Percentiles rank a stretch among this genome's conserved stretches.
Evolutionary conservation across 2,888 invertebrate genomes (phyloP).

Genomic region (Dasysyrphus albostriatus): DNA sequence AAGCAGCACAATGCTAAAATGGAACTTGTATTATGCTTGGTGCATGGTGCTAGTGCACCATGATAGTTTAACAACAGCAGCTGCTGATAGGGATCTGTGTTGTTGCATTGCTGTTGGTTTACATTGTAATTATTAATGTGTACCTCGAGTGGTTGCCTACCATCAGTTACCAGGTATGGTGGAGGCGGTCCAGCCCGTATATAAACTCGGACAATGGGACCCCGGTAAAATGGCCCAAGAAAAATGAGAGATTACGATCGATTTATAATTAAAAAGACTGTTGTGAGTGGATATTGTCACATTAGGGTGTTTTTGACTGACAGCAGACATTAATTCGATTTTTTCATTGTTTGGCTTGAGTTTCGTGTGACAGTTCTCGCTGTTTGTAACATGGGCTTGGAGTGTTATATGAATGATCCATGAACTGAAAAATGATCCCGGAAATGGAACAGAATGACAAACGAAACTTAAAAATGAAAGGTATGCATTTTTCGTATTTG

Average conservation of each 20-base stretch:
- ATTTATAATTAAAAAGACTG: slow-evolving; percentile 72
- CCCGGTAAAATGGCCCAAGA: slow-evolving; percentile 16
- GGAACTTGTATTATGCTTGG: neutral
- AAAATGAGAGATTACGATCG: slow-evolving; percentile 73
- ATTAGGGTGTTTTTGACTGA: slow-evolving; percentile 47
- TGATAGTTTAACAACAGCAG: slow-evolving; percentile 40
- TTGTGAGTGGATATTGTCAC: slow-evolving; percentile 58
- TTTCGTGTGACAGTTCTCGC: neutral
- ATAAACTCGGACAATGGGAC: slow-evolving; percentile 58
- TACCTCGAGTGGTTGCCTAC: slow-evolving; percentile 43
- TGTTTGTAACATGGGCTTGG: neutral
- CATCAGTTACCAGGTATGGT: slow-evolving; percentile 1
- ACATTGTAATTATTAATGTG: slow-evolving; percentile 74
- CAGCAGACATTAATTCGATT: slow-evolving; percentile 32
- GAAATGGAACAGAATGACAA: slow-evolving; percentile 6
- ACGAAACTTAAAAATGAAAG: neutral
- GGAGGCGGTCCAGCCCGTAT: slow-evolving; percentile 53
- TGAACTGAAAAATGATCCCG: slow-evolving; percentile 24
- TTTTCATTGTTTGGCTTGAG: slow-evolving; percentile 10
- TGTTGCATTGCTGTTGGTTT: slow-evolving; percentile 63
- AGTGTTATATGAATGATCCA: slow-evolving; percentile 22
- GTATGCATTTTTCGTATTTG: neutral
- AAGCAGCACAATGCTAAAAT: slow-evolving; percentile 28
- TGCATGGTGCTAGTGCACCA: slow-evolving; percentile 22
- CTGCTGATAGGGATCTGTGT: slow-evolving; percentile 69